phyloP scores from a whole-genome alignment of 2,888 invertebrate species.

The Hydraecia micacea region DNA sequence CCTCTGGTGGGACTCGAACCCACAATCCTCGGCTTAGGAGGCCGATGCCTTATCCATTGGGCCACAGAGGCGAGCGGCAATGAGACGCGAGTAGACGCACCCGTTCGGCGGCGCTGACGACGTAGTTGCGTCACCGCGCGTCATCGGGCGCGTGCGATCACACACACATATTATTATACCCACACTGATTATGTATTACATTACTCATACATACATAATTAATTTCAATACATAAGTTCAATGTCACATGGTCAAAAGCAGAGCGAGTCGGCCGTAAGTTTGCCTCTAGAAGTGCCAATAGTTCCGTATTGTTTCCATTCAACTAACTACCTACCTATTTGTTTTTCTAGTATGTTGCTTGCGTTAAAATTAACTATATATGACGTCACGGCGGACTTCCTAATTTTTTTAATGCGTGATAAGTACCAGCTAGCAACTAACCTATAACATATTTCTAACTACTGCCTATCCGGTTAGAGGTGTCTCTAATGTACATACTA shows the following conservation, averaged over 20 bases:
- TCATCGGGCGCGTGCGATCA: slow-evolving; percentile 72
- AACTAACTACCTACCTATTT: neutral
- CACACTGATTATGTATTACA: slow-evolving; percentile 62
- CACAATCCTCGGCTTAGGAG: slow-evolving; percentile 96
- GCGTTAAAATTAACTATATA: slow-evolving; percentile 25
- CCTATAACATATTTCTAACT: neutral
- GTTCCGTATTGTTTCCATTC: slow-evolving; percentile 20
- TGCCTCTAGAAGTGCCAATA: slow-evolving; percentile 5
- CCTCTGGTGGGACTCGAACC: slow-evolving; percentile 97
- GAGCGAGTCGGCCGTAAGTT: slow-evolving; percentile 14
- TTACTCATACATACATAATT: slow-evolving; percentile 59
- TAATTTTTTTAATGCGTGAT: slow-evolving; percentile 29
- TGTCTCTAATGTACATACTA: neutral
- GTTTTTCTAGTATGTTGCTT: slow-evolving; percentile 19
- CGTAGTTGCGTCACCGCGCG: slow-evolving; percentile 79
- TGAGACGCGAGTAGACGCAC: slow-evolving; percentile 94
- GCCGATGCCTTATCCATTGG: slow-evolving; percentile 96
- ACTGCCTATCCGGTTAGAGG: neutral
- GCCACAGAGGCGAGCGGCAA: slow-evolving; percentile 95
- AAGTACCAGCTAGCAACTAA: neutral
- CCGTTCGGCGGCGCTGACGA: slow-evolving; percentile 74
- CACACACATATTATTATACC: slow-evolving; percentile 59
- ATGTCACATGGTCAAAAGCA: slow-evolving; percentile 52
- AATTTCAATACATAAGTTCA: slow-evolving; percentile 54
- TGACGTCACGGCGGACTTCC: slow-evolving; percentile 31